Evolutionary conservation across 2,113 vertebrate species (phyloP).

Genomic region (Ranitomeya imitator): DNA sequence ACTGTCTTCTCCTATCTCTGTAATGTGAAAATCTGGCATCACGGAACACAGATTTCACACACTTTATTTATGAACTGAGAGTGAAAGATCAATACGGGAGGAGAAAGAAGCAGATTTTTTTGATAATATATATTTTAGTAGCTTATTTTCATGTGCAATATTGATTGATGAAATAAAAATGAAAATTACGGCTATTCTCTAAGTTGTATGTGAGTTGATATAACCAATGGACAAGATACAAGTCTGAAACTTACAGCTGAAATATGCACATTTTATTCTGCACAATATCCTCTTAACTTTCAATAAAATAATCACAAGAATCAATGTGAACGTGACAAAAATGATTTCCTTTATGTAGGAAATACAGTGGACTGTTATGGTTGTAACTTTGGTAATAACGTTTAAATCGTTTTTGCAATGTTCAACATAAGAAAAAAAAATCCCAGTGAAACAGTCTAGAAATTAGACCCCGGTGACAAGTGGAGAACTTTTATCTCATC

Average conservation of each 20-base stretch:
- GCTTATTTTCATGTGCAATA: too few relatives aligned
- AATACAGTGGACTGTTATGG: neutral
- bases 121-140: too few relatives aligned
- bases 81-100: too few relatives aligned
- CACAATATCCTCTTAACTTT: neutral
- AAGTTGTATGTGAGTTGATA: neutral
- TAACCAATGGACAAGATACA: neutral
- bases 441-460: neutral
- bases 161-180: too few relatives aligned
- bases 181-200: too few relatives aligned
- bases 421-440: neutral
- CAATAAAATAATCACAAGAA: neutral
- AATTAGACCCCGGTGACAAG: slow-evolving; percentile 39
- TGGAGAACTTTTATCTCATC: slow-evolving; percentile 36
- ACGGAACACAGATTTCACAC: too few relatives aligned
- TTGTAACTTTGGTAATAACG: neutral
- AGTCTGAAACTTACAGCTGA: neutral
- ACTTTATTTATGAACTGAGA: too few relatives aligned
- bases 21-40: too few relatives aligned
- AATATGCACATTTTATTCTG: too few relatives aligned
- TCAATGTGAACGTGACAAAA: neutral
- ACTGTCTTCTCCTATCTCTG: too few relatives aligned
- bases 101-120: too few relatives aligned
- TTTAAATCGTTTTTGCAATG: neutral
- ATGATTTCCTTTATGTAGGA: neutral